Percentiles rank a stretch among this genome's conserved stretches.
Conservation (phyloP, 2,797 vertebrate genomes). For the Anguilla marmorata region DNA sequence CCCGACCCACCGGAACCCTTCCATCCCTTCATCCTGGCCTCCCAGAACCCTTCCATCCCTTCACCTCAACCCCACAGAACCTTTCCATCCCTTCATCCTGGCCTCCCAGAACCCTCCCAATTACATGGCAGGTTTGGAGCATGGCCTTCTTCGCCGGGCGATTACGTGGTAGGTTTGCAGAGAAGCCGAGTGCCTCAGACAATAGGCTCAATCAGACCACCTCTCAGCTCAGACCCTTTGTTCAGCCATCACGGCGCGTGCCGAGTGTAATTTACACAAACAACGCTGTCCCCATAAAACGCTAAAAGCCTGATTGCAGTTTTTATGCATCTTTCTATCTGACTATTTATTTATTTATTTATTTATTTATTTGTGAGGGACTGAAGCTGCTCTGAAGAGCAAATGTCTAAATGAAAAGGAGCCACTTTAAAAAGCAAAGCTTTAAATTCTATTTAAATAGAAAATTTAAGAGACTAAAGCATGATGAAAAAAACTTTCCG, state of each 20-base stretch:
- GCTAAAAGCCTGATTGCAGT: conserved; percentile 30
- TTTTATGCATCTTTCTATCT: background rate
- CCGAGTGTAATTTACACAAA: conserved; percentile 72
- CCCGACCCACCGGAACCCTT: no score
- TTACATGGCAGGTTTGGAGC: no score
- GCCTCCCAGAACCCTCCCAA: no score
- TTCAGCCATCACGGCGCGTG: conserved; percentile 57
- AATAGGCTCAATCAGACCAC: conserved; percentile 78
- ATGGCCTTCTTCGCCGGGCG: conserved; percentile 39
- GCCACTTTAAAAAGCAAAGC: background rate
- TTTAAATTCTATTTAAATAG: background rate
- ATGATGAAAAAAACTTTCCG: background rate
- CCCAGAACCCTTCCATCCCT: no score
- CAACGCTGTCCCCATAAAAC: conserved; percentile 57
- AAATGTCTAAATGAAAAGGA: conserved; percentile 21
- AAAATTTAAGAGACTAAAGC: background rate
- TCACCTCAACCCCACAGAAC: no score
- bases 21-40: no score
- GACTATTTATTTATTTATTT: background rate
- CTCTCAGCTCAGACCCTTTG: conserved; percentile 52
- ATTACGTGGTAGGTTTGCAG: conserved; percentile 70
- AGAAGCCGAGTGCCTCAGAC: conserved; percentile 67
- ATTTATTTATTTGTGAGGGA: background rate
- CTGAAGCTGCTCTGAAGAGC: background rate
- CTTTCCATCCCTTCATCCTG: no score